phyloP scores from a whole-genome alignment of 2,797 vertebrate genomes.

The Thalassophryne amazonica region DNA sequence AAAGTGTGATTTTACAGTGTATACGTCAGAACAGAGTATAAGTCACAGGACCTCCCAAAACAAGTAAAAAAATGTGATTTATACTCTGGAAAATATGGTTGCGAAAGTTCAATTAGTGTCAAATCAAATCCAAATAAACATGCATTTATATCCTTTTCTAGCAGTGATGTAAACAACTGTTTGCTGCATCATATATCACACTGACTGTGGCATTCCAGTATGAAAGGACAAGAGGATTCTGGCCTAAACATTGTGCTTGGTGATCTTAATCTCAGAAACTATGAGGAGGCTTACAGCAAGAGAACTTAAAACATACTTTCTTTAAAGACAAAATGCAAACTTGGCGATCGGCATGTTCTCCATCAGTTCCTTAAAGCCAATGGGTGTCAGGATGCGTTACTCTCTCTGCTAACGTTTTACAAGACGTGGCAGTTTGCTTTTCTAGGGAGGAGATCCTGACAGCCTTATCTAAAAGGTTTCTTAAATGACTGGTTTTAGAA shows the following conservation, averaged over 20 bases:
- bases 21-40: no score
- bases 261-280: slow-evolving; percentile 37
- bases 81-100: no score
- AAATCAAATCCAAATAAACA: no score
- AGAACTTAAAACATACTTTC: slow-evolving; percentile 26
- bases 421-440: slow-evolving; percentile 22
- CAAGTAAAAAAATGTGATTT: no score
- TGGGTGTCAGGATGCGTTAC: slow-evolving; percentile 54
- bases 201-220: neutral
- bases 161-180: no score
- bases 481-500: slow-evolving; percentile 32
- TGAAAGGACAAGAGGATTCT: slow-evolving; percentile 10
- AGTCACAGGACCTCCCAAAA: no score
- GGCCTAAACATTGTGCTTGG: slow-evolving; percentile 29
- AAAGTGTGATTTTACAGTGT: no score
- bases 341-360: slow-evolving; percentile 38
- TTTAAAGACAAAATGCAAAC: slow-evolving; percentile 26
- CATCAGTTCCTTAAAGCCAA: slow-evolving; percentile 27
- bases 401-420: slow-evolving; percentile 21
- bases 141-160: no score
- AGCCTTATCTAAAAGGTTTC: slow-evolving; percentile 49
- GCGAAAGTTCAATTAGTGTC: no score
- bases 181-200: neutral
- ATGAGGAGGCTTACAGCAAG: slow-evolving; percentile 25
- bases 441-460: slow-evolving; percentile 21